These are phyloP conservation scores for Ichneumoninae sp. DNA, from an alignment of 2,888 invertebrate species.

Conservation along the genomic window DNA sequence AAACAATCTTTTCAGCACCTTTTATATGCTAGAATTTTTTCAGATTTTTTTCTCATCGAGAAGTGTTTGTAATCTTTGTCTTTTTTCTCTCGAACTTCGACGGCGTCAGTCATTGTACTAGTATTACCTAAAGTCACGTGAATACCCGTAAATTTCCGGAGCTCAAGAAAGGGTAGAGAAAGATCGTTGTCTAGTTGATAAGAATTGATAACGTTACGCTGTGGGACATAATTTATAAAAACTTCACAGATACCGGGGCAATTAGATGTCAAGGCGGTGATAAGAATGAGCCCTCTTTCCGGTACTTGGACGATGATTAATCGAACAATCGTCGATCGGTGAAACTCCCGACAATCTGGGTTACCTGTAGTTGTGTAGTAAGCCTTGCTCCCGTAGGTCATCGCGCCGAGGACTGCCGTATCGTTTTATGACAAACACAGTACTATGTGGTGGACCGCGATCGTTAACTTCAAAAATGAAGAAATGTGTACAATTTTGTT, in stretches of 20 bases:
- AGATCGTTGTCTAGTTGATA: conserved; percentile 6
- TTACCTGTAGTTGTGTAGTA: conserved; percentile 21
- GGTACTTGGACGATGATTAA: conserved; percentile 43
- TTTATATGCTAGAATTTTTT: no score
- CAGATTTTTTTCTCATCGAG: no score
- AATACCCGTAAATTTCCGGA: neutral
- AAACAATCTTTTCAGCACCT: no score
- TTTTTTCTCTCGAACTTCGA: no score
- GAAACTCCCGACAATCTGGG: conserved; percentile 29
- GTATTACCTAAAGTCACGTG: neutral
- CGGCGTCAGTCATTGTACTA: no score
- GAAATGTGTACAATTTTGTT: neutral
- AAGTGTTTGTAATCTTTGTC: no score
- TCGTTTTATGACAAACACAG: neutral
- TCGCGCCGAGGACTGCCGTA: conserved; percentile 13
- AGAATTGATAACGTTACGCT: neutral
- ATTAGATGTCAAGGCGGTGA: conserved; percentile 39
- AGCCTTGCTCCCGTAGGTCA: conserved; percentile 18
- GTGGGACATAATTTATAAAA: neutral
- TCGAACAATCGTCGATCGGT: conserved; percentile 43
- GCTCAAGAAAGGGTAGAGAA: neutral
- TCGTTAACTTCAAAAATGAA: neutral
- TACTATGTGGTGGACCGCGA: neutral
- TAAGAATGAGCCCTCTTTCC: conserved; percentile 41
- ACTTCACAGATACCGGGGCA: neutral